Evolutionary conservation across 2,113 vertebrate species (phyloP).

Genomic region (Psittacus erithacus): DNA sequence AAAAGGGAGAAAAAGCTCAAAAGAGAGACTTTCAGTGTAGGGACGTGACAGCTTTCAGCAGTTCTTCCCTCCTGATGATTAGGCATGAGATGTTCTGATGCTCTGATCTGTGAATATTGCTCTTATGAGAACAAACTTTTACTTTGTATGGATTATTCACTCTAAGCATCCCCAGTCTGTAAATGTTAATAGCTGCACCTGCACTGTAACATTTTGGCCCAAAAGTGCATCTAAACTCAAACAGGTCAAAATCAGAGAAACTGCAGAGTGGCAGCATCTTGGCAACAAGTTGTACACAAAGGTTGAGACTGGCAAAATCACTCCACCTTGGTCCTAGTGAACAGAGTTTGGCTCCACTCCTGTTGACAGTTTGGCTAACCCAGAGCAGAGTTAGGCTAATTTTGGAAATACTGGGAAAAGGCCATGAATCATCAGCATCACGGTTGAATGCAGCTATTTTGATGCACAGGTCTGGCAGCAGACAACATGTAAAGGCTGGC

Average conservation of each 20-base stretch:
- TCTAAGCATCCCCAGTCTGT: neutral
- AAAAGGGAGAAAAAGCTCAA: neutral
- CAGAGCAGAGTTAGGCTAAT: neutral
- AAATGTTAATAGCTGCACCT: neutral
- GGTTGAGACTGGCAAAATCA: neutral
- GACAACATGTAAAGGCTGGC: accelerated
- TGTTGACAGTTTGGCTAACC: neutral
- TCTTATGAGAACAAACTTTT: neutral
- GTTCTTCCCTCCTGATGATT: neutral
- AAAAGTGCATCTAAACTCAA: neutral
- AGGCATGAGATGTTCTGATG: neutral
- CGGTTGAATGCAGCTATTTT: neutral
- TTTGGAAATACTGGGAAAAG: neutral
- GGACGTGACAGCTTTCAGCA: neutral
- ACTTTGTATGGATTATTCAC: neutral
- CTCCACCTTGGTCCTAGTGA: neutral
- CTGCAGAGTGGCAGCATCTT: neutral
- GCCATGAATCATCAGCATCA: neutral
- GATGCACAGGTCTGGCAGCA: neutral
- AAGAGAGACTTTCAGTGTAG: neutral
- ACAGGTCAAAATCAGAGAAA: neutral
- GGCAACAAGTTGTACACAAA: neutral
- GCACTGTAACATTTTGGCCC: neutral
- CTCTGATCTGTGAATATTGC: neutral
- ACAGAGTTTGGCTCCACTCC: neutral